phyloP scores from a whole-genome alignment of 2,113 vertebrate species.

The Phocoena sinus region DNA sequence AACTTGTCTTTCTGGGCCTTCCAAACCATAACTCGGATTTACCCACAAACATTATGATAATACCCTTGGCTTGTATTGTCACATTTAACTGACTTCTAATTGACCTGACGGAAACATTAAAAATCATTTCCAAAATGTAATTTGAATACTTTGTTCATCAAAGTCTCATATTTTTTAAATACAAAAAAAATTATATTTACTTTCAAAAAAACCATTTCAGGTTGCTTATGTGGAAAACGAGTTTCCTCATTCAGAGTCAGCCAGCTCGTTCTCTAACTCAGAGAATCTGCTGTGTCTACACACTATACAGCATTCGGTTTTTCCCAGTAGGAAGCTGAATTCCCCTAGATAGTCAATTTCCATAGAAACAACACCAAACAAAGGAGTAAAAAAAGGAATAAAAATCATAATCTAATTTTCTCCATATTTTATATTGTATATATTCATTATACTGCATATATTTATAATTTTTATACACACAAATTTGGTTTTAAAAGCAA shows the following conservation, averaged over 20 bases:
- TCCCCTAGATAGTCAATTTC: neutral
- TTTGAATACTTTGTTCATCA: neutral
- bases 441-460: neutral
- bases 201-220: neutral
- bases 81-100: conserved; percentile 8
- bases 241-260: neutral
- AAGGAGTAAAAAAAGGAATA: neutral
- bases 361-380: neutral
- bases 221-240: neutral
- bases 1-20: neutral
- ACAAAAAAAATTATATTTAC: neutral
- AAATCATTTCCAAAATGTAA: neutral
- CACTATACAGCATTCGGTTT: neutral
- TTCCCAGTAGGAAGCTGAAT: neutral
- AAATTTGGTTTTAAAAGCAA: neutral
- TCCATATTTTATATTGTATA: neutral
- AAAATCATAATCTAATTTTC: neutral
- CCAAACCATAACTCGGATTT: neutral
- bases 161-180: neutral
- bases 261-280: neutral
- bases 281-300: neutral
- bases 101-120: neutral
- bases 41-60: neutral
- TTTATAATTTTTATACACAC: neutral
- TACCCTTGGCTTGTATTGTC: neutral